A percentile compares a stretch with the other conserved stretches of the same genome.
Conservation (phyloP, 2,797 vertebrate genomes). For the Salarias fasciatus region DNA sequence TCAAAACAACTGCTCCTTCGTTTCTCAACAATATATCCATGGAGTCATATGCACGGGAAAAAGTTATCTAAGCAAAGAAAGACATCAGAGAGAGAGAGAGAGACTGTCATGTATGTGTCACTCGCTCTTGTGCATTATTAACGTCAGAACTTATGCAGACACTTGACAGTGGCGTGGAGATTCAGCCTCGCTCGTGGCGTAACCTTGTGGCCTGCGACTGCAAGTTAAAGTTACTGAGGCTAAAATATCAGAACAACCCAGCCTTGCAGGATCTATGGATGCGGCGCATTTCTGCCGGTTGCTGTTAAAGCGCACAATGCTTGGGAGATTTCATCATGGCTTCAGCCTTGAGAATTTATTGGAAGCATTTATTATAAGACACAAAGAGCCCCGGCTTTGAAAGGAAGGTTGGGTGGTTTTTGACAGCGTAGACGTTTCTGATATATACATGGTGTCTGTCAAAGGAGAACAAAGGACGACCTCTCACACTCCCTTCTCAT, state of each 20-base stretch:
- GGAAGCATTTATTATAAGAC: constrained; percentile 12
- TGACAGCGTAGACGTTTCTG: constrained; percentile 34
- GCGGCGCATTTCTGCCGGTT: background rate
- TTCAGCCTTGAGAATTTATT: constrained; percentile 34
- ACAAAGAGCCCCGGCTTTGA: constrained; percentile 20
- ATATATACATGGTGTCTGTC: constrained; percentile 39
- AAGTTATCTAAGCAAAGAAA: constrained; percentile 22
- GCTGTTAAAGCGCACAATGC: constrained; percentile 1
- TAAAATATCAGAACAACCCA: constrained; percentile 16
- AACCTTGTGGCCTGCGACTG: constrained; percentile 2
- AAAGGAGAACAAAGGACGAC: constrained; percentile 67
- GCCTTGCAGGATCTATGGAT: constrained; percentile 2
- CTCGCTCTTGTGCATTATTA: constrained; percentile 4
- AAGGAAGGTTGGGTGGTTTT: constrained; percentile 16
- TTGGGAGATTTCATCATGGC: constrained; percentile 30
- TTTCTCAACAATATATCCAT: constrained; percentile 24
- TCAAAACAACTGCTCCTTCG: constrained; percentile 16
- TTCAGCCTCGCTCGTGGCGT: constrained; percentile 9
- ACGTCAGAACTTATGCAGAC: constrained; percentile 17
- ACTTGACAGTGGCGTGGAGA: background rate
- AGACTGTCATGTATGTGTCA: constrained; percentile 8
- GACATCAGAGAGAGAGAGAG: background rate
- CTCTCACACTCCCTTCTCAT: constrained; percentile 57
- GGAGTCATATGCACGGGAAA: constrained; percentile 12
- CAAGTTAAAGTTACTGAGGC: constrained; percentile 3